Conservation (phyloP, 2,113 vertebrate genomes). For the Microcebus murinus region DNA sequence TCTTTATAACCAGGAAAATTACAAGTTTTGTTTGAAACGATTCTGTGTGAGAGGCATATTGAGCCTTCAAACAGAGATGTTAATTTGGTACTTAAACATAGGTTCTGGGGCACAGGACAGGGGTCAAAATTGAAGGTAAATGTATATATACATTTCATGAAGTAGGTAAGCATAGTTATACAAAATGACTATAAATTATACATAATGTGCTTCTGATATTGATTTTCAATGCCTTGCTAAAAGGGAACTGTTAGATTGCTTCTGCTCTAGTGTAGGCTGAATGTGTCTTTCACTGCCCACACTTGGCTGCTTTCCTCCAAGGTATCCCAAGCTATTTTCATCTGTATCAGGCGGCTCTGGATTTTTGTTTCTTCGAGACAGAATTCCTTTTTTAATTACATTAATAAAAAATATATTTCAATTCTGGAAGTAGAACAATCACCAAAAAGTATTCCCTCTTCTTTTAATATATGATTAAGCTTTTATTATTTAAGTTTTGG, state of each 20-base stretch:
- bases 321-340: not conserved
- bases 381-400: not conserved
- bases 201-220: not conserved
- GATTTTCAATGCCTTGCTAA: not conserved
- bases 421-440: not conserved
- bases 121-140: not conserved
- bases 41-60: not conserved
- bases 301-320: not conserved
- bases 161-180: not conserved
- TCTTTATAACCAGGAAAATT: not conserved
- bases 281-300: not conserved
- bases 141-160: not conserved
- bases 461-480: not conserved
- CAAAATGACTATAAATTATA: slow-evolving; percentile 12
- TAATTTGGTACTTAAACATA: slow-evolving; percentile 19
- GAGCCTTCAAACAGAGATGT: not conserved
- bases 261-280: not conserved
- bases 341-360: not conserved
- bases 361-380: not conserved
- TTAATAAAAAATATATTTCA: not conserved
- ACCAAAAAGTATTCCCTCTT: not conserved
- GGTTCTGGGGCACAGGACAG: not conserved
- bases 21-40: not conserved
- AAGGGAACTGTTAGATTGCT: not conserved
- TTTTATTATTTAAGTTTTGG: not conserved